Conservation (phyloP, 64 coral and sea anemone species). For the Porites lutea region DNA sequence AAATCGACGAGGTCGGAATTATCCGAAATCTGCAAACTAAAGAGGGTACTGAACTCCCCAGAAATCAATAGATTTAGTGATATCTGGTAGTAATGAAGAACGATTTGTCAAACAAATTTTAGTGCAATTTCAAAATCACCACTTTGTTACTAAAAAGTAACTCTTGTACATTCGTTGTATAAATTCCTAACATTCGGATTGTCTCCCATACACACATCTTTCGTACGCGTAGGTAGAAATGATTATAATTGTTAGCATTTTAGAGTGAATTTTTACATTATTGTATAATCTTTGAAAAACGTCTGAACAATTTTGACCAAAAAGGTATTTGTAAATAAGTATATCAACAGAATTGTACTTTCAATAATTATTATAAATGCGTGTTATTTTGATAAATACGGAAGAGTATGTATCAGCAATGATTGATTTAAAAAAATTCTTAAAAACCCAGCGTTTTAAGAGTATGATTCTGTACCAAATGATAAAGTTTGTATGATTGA, state of each 20-base stretch:
- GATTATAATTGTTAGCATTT: slow-evolving; percentile 24
- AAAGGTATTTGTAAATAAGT: too few species aligned
- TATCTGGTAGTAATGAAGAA: background rate
- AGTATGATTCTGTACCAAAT: too few species aligned
- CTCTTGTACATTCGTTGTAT: background rate
- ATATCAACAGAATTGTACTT: background rate
- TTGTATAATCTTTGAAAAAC: background rate
- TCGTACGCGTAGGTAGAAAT: slow-evolving; percentile 23
- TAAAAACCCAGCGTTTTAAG: too few species aligned
- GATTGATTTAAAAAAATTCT: background rate
- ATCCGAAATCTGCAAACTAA: background rate
- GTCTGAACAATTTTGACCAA: too few species aligned
- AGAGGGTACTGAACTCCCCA: background rate
- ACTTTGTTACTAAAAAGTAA: background rate
- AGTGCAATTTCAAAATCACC: background rate
- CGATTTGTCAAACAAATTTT: background rate
- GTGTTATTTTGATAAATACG: background rate
- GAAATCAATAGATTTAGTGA: background rate
- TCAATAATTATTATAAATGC: background rate
- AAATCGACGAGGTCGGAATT: background rate
- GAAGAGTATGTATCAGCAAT: background rate
- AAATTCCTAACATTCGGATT: background rate
- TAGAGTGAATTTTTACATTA: slow-evolving; percentile 30
- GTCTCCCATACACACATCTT: background rate
- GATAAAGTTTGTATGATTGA: background rate